Conservation (phyloP, 2,797 vertebrate species). For the Oceanodroma leucorhoa region DNA sequence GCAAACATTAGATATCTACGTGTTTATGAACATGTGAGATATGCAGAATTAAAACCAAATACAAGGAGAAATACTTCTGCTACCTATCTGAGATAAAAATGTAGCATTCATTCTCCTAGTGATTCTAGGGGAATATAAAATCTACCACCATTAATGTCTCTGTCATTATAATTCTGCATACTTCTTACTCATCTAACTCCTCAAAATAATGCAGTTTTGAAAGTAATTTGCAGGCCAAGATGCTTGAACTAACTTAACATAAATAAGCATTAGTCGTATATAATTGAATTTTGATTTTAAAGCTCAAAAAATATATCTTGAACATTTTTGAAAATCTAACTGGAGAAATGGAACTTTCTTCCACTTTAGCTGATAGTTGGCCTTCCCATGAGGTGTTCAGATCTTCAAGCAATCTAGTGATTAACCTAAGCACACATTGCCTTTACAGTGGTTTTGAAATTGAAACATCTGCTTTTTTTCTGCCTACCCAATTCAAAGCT, state of each 20-base stretch:
- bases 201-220: not conserved
- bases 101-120: not conserved
- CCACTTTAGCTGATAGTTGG: not conserved
- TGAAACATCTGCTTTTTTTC: not conserved
- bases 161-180: not conserved
- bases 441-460: not conserved
- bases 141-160: not conserved
- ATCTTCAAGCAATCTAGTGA: not conserved
- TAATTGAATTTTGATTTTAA: conserved; percentile 2
- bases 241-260: not conserved
- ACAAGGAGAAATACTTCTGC: not conserved
- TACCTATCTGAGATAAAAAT: not conserved
- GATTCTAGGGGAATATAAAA: not conserved
- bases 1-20: conserved; percentile 17
- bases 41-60: not conserved
- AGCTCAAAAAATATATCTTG: not conserved
- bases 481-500: not conserved
- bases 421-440: not conserved
- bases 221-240: not conserved
- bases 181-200: not conserved
- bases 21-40: conserved; percentile 11
- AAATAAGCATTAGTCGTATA: not conserved
- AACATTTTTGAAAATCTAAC: conserved; percentile 1
- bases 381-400: not conserved
- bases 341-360: not conserved